Conservation (phyloP, 2,797 vertebrate species). For the Sebastes diaconus region DNA sequence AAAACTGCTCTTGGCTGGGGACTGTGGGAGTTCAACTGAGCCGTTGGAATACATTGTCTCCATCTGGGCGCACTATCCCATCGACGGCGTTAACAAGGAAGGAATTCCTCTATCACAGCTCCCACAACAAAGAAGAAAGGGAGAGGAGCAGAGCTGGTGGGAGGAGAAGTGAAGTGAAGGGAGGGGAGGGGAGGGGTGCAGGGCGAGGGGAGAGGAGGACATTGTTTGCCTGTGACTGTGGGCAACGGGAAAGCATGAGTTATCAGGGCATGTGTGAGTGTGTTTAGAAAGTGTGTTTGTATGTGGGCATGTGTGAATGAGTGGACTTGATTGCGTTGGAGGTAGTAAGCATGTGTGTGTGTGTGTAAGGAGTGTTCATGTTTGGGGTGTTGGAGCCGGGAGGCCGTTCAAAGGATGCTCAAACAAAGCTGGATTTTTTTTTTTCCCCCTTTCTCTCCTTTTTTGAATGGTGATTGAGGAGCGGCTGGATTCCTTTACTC, state of each 20-base stretch:
- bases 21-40: slow-evolving; percentile 73
- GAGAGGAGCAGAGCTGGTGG: slow-evolving; percentile 81
- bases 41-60: slow-evolving; percentile 79
- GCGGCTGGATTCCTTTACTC: slow-evolving; percentile 81
- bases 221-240: slow-evolving; percentile 87
- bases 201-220: slow-evolving; percentile 79
- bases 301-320: slow-evolving; percentile 73
- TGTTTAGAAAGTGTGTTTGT: slow-evolving; percentile 80
- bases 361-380: slow-evolving; percentile 53
- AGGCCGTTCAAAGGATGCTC: slow-evolving; percentile 82
- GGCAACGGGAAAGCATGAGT: slow-evolving; percentile 86
- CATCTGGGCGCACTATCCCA: slow-evolving; percentile 71
- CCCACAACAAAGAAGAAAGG: slow-evolving; percentile 81
- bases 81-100: slow-evolving; percentile 77
- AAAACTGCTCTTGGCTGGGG: slow-evolving; percentile 68
- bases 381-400: slow-evolving; percentile 72
- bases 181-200: slow-evolving; percentile 73
- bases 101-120: slow-evolving; percentile 84
- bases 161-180: slow-evolving; percentile 81
- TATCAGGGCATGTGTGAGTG: slow-evolving; percentile 79
- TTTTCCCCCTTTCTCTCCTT: slow-evolving; percentile 40
- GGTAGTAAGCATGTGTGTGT: slow-evolving; percentile 49
- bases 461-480: slow-evolving; percentile 81
- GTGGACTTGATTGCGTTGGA: slow-evolving; percentile 57
- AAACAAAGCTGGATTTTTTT: slow-evolving; percentile 80